Base-by-base conservation (phyloP, 2,888 invertebrate species). In the Electrophaes corylata region DNA sequence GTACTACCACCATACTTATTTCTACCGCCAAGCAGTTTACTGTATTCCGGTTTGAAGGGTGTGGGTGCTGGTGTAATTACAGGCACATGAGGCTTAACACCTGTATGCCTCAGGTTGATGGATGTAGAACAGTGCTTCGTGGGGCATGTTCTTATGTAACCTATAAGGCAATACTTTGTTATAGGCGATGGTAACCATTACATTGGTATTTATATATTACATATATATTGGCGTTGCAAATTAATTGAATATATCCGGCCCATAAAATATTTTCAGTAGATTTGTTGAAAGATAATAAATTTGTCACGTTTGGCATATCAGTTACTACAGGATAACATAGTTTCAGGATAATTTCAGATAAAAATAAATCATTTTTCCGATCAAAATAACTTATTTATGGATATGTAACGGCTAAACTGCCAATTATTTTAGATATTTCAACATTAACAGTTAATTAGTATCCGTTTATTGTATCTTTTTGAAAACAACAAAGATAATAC, bases 401-500 rank as follows among this genome's bases (percentile, higher is more conserved):
- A 12, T 41, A 12, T 14, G n/a, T 23, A 41, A 41, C 41, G 41
- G 20, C 23, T 41, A 12, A 39, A 12, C 41, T 23, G 41, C 41
- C 46, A 46, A 33, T 44, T 44, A 44, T 29, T 44, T 44, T 44
- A 41, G 43, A 44, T 29, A 26, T 29, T 41, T 41, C 8, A 23
- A 41, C 12, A 23, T 41, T 20, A 23, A 23, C 41, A 12, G 12
- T 12, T 23, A 41, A 41, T 41, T 23, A 23, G 12, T 23, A 41
- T 23, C 41, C 20, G 6, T 20, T 23, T 12, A 4, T 12, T 6
- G 6, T 12, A 41, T 41, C 41, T 5, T 41, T 41, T 20, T n/a
- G 20, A 41, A 41, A 44, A 41, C 41, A 41, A 40, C 19, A 40
- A 10, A 10, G 41, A 41, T 41, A 12, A 41, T 41, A 41, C 41